These are phyloP conservation scores for Brachystomella parvula DNA, from an alignment of 1,140 invertebrate genomes.

Conservation along the genomic window DNA sequence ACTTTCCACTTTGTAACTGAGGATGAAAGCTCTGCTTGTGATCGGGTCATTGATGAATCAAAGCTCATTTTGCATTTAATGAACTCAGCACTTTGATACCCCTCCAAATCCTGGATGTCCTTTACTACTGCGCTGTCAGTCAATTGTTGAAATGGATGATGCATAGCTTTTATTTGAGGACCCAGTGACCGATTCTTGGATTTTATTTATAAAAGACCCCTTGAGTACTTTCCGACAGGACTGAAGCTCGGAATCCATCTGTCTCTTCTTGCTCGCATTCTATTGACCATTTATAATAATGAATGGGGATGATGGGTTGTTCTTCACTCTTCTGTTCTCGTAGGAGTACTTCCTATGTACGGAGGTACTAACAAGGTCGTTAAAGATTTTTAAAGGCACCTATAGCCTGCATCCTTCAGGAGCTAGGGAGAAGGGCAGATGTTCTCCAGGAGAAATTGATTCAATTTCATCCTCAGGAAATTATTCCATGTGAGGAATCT, in stretches of 20 bases:
- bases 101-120: no score
- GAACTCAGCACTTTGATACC: no score
- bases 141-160: no score
- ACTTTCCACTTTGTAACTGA: no score
- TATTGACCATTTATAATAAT: conserved; percentile 5
- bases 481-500: not conserved
- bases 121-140: no score
- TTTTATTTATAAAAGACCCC: no score
- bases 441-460: conserved; percentile 4
- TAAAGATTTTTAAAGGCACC: not conserved
- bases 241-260: not conserved
- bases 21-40: no score
- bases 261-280: no score
- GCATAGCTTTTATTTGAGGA: no score
- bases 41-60: no score
- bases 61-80: no score
- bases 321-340: not conserved
- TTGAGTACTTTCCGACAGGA: no score
- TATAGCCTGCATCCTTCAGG: not conserved
- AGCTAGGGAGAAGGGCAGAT: not conserved
- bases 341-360: not conserved
- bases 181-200: not conserved
- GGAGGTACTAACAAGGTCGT: conserved; percentile 8
- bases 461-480: not conserved
- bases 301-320: not conserved